phyloP scores from a whole-genome alignment of 2,888 invertebrate genomes.

The Andrena bucephala region DNA sequence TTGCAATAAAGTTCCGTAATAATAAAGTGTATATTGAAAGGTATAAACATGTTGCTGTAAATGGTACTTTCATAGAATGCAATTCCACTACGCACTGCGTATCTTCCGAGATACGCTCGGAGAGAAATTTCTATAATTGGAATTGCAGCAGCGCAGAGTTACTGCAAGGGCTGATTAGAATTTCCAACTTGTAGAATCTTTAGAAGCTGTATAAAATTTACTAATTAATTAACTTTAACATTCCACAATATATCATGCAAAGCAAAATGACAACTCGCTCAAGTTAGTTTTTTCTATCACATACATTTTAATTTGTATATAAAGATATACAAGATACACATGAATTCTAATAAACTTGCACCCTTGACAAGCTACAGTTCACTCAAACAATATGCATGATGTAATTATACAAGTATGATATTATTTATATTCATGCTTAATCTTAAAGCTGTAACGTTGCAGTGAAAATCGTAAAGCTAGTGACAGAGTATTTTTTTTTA shows the following conservation, averaged over 20 bases:
- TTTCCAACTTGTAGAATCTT: conserved; percentile 15
- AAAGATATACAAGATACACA: conserved; percentile 30
- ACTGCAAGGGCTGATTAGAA: conserved; percentile 1
- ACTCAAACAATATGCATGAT: conserved; percentile 29
- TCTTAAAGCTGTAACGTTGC: conserved; percentile 21
- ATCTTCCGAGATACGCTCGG: neutral
- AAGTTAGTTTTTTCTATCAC: conserved; percentile 21
- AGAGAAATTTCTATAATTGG: neutral
- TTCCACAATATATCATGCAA: conserved; percentile 12
- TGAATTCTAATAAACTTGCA: conserved; percentile 36
- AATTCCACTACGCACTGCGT: neutral
- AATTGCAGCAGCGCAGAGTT: conserved; percentile 2
- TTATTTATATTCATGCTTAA: conserved; percentile 29
- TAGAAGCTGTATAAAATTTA: neutral
- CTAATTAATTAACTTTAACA: neutral
- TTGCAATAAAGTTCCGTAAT: conserved; percentile 10
- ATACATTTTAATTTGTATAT: conserved; percentile 41
- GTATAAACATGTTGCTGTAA: neutral
- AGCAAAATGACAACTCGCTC: conserved; percentile 27
- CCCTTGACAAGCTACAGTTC: conserved; percentile 23
- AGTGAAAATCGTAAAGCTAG: conserved; percentile 39
- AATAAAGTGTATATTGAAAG: neutral
- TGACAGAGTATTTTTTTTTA: conserved; percentile 46
- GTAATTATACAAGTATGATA: conserved; percentile 23
- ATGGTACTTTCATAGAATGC: neutral